Evolutionary conservation across 2,113 vertebrate species (phyloP), one percentile per base, ranked within the genome.

Genomic region (Strix aluco): DNA sequence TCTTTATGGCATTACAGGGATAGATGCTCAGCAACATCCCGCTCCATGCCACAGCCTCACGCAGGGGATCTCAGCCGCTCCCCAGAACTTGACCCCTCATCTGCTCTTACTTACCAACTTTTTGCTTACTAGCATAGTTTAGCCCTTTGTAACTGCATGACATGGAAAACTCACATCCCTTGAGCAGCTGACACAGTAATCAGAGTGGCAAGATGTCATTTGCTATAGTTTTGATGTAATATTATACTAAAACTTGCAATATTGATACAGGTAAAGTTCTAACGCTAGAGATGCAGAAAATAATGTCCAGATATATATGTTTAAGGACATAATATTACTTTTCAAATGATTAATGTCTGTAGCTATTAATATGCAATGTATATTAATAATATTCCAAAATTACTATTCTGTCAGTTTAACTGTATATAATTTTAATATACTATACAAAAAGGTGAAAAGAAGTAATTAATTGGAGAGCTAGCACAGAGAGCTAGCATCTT

Each of bases 111-210:
- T 38, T 8, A 72, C 0, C 34, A 74, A 8, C 52, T 52, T 86
- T 74, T 71, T 62, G 44, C 44, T 82, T 67, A 44, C 70, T 52
- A 22, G 40, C 4, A 2, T 23, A 84, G 30, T 84, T 94, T 81
- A 92, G 86, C 96, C 90, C 92, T 95, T 96, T 89, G 57, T 34
- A 84, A 86, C 44, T 47, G 25, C 88, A 44, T 5, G 4, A 19
- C 26, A 67, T 1, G 4, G 63, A n/a, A 74, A 86, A 22, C 36
- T 59, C 17, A 1, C 2, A 15, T 23, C 46, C 66, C 58, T 36
- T 36, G 52, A 77, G 61, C 16, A 51, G 66, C 40, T 81, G 58
- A 79, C 52, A 27, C 65, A 63, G 59, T 12, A 70, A 83, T 46
- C n/a, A 26, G 3, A 67, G 86, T 1, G 85, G 46, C 49, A 79